Conservation (phyloP, 2,797 vertebrate species). For the Fistularia commersonii region DNA sequence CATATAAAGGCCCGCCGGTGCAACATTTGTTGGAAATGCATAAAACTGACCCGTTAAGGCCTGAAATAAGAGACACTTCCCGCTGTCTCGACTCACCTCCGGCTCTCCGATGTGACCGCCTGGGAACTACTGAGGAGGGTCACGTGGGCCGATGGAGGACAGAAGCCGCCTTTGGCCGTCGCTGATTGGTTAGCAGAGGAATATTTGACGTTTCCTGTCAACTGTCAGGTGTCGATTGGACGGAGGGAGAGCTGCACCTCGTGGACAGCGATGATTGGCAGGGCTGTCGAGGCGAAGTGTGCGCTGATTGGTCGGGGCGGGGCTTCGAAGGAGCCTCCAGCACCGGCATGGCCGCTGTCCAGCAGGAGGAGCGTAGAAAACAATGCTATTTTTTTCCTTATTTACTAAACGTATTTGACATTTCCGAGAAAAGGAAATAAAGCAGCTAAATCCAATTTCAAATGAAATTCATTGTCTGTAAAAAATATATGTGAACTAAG, state of each 20-base stretch:
- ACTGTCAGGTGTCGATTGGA: conserved; percentile 55
- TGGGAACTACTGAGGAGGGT: conserved; percentile 67
- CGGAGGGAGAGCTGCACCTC: conserved; percentile 58
- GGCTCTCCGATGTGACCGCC: conserved; percentile 62
- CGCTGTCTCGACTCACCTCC: conserved; percentile 74
- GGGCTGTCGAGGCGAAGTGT: conserved; percentile 35
- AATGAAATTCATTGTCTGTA: no score
- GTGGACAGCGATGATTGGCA: conserved; percentile 78
- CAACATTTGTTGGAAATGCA: no score
- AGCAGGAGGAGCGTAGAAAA: background rate
- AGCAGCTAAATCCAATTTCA: no score
- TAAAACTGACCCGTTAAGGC: no score
- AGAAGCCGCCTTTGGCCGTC: conserved; percentile 7
- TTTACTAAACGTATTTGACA: no score
- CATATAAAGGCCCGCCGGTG: no score
- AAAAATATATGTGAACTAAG: no score
- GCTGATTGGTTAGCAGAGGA: conserved; percentile 51
- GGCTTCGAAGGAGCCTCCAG: conserved; percentile 1
- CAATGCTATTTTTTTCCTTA: no score
- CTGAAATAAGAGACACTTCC: no score
- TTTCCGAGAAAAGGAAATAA: no score
- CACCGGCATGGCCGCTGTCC: background rate
- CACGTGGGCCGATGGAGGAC: conserved; percentile 64
- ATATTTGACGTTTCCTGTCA: conserved; percentile 26
- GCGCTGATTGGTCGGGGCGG: conserved; percentile 54